phyloP scores from a whole-genome alignment of 2,797 vertebrate genomes.

The Catamblyrhynchus diadema region DNA sequence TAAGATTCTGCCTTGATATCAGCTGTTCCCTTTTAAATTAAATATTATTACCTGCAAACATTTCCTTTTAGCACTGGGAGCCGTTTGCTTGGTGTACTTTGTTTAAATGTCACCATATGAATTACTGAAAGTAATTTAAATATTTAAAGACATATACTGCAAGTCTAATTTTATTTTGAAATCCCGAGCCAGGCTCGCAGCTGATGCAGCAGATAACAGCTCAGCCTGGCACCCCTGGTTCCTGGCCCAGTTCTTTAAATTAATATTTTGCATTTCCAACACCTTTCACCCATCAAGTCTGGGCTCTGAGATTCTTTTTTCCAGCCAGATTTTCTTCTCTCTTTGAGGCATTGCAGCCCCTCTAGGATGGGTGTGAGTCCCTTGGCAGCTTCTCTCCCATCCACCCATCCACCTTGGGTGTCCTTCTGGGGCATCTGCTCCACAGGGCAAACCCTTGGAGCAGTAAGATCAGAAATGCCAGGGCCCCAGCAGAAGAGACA shows the following conservation, averaged over 20 bases:
- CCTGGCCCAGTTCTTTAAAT: constrained; percentile 7
- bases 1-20: constrained; percentile 37
- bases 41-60: constrained; percentile 55
- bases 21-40: constrained; percentile 44
- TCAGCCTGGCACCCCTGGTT: neutral
- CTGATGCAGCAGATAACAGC: constrained; percentile 46
- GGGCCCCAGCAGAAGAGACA: neutral
- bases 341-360: neutral
- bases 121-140: constrained; percentile 59
- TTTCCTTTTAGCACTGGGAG: constrained; percentile 50
- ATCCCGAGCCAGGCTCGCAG: neutral
- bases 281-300: constrained; percentile 1
- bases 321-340: neutral
- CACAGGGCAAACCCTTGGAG: neutral
- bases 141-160: constrained; percentile 54
- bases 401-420: neutral
- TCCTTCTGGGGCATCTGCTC: neutral
- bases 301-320: neutral
- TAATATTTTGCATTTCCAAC: constrained; percentile 5
- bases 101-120: constrained; percentile 66
- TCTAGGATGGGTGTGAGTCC: neutral
- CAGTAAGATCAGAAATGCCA: neutral
- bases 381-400: neutral
- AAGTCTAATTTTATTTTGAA: constrained; percentile 49
- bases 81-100: constrained; percentile 26